Conservation (phyloP, 2,113 vertebrate genomes). For the Crocuta crocuta region DNA sequence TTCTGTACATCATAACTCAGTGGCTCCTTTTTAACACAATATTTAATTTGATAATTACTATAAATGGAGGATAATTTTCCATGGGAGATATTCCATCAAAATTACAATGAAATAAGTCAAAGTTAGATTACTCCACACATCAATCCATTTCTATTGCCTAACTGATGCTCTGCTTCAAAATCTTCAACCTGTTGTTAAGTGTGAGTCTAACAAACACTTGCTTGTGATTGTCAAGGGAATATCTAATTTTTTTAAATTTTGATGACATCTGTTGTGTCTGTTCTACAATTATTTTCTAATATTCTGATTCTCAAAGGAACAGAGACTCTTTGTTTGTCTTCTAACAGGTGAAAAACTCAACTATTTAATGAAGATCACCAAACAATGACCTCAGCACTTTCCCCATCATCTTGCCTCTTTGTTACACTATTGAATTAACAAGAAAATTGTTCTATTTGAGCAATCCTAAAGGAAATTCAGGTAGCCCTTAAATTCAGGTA, state of each 20-base stretch:
- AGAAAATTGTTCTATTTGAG: neutral
- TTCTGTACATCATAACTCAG: conserved; percentile 40
- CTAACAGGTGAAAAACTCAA: neutral
- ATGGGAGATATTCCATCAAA: conserved; percentile 55
- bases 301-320: conserved; percentile 39
- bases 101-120: conserved; percentile 51
- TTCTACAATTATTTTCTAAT: conserved; percentile 33
- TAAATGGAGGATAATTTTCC: conserved; percentile 74
- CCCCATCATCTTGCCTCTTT: neutral
- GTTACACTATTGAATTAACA: neutral
- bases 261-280: conserved; percentile 68
- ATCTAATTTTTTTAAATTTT: conserved; percentile 66
- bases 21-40: conserved; percentile 41
- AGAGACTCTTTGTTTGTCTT: neutral
- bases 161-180: conserved; percentile 72
- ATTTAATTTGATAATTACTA: conserved; percentile 56
- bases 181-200: conserved; percentile 71
- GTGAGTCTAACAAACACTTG: conserved; percentile 72
- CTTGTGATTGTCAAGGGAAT: conserved; percentile 67
- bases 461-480: neutral
- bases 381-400: neutral
- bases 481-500: neutral
- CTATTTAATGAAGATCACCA: neutral
- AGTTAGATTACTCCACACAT: conserved; percentile 73
- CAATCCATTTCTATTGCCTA: conserved; percentile 69